phyloP scores from a whole-genome alignment of 1,140 invertebrate species.

The Odontomachus brunneus region DNA sequence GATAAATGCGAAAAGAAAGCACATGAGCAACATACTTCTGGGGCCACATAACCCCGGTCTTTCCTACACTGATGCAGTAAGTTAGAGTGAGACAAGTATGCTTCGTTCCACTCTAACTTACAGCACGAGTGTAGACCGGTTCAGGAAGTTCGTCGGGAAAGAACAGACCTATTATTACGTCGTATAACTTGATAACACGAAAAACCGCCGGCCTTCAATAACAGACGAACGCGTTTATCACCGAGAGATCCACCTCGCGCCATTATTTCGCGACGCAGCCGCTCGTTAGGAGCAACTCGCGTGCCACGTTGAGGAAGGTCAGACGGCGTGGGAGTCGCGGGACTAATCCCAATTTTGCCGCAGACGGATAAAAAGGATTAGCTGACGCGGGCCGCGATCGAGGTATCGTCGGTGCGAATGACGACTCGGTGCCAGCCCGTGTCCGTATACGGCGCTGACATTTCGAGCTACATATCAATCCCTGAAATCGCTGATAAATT shows the following conservation, averaged over 20 bases:
- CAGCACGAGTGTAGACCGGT: no score
- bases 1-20: no score
- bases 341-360: slow-evolving; percentile 34
- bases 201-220: neutral
- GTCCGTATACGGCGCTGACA: slow-evolving; percentile 60
- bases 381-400: slow-evolving; percentile 21
- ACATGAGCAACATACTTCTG: no score
- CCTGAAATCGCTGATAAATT: slow-evolving; percentile 25
- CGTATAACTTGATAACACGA: no score
- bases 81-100: no score
- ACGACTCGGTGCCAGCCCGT: slow-evolving; percentile 67
- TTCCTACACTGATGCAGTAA: no score
- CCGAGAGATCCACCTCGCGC: neutral
- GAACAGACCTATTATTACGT: no score
- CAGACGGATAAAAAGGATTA: slow-evolving; percentile 26
- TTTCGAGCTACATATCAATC: slow-evolving; percentile 58
- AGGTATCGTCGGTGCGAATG: slow-evolving; percentile 59
- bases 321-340: slow-evolving; percentile 50
- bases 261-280: neutral
- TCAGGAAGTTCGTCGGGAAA: no score
- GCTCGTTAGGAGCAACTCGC: slow-evolving; percentile 43
- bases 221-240: neutral
- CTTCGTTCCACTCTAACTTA: no score
- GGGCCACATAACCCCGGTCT: no score
- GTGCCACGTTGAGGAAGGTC: slow-evolving; percentile 51